A percentile compares a stretch with the other conserved stretches of the same genome.
Evolutionary conservation across 1,140 invertebrate species (phyloP).

Genomic region (Drosophila biarmipes): DNA sequence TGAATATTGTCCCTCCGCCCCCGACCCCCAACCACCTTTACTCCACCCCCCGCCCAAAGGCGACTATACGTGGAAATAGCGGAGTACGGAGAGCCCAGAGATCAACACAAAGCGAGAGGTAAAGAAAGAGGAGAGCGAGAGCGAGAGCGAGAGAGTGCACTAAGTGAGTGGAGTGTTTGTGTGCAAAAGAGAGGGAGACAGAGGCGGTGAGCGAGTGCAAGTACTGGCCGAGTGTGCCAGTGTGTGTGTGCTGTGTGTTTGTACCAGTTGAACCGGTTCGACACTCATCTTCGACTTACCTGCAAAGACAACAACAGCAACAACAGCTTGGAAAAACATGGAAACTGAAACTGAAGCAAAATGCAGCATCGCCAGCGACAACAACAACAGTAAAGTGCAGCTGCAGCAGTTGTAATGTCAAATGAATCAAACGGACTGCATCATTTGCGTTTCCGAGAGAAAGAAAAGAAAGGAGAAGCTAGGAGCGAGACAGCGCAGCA

Average conservation of each 20-base stretch:
- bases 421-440: slow-evolving; percentile 26
- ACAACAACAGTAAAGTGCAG: slow-evolving; percentile 7
- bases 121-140: slow-evolving; percentile 1
- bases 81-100: not conserved
- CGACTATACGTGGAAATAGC: slow-evolving; percentile 3
- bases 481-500: slow-evolving; percentile 3
- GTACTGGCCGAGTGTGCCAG: not conserved
- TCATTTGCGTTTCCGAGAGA: not conserved
- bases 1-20: not conserved
- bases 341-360: slow-evolving; percentile 7
- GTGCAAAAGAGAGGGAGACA: not conserved
- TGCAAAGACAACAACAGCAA: slow-evolving; percentile 32
- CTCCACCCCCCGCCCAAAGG: not conserved
- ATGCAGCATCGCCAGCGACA: slow-evolving; percentile 6
- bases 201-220: not conserved
- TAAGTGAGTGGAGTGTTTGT: not conserved
- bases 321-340: slow-evolving; percentile 7
- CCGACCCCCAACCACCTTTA: not conserved
- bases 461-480: slow-evolving; percentile 3
- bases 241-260: not conserved
- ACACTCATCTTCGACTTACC: slow-evolving; percentile 31
- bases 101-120: slow-evolving; percentile 11
- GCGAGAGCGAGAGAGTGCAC: not conserved
- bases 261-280: slow-evolving; percentile 33
- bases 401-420: slow-evolving; percentile 31